Conservation (phyloP, 2,797 vertebrate species). For the Sciurus vulgaris region DNA sequence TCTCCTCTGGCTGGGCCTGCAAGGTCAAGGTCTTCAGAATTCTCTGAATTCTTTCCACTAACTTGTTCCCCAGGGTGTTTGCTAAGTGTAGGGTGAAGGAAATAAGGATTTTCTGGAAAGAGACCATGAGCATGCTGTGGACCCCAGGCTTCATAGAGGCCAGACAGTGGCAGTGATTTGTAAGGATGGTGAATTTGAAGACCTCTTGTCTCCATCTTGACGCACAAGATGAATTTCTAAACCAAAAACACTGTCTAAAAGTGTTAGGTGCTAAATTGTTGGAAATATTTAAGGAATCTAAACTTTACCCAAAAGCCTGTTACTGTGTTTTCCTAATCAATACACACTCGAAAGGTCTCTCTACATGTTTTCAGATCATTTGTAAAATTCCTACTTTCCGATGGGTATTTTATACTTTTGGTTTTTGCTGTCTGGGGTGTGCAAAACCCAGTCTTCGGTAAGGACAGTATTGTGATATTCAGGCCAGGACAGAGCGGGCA, state of each 20-base stretch:
- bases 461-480: not conserved
- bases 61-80: too few relatives aligned
- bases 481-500: fast-evolving
- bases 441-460: not conserved
- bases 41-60: not conserved
- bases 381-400: not conserved
- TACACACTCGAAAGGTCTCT: not conserved
- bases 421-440: not conserved
- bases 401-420: not conserved
- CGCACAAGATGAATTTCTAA: not conserved
- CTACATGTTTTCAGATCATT: not conserved
- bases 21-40: too few relatives aligned
- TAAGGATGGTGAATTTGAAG: not conserved
- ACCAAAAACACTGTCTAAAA: not conserved
- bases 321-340: not conserved
- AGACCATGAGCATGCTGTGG: not conserved
- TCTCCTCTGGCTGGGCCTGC: not conserved
- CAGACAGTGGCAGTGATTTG: not conserved
- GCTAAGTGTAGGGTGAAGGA: too few relatives aligned
- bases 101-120: not conserved
- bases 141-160: not conserved
- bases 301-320: not conserved
- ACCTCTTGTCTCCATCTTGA: not conserved
- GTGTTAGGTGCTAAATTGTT: not conserved
- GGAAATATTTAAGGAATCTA: not conserved